Conservation (phyloP, 2,113 vertebrate genomes). For the Arothron firmamentum region DNA sequence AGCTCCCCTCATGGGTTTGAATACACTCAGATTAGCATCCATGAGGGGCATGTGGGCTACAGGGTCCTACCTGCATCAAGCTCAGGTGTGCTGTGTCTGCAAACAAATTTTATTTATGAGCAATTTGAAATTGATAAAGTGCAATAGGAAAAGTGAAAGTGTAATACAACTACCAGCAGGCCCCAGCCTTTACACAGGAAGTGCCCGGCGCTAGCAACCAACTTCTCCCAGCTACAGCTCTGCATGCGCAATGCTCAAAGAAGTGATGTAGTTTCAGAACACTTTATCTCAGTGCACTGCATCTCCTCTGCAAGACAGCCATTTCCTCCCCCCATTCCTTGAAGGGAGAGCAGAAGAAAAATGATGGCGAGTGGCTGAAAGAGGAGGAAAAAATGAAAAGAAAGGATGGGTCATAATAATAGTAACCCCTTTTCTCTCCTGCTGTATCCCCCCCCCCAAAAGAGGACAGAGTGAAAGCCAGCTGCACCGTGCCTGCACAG, state of each 20-base stretch:
- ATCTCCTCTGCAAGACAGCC: constrained; percentile 39
- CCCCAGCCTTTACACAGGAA: constrained; percentile 26
- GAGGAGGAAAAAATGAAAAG: constrained; percentile 7
- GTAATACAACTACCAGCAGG: neutral
- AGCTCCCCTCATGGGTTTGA: too few species aligned
- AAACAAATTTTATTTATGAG: too few species aligned
- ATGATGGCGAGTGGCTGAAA: constrained; percentile 19
- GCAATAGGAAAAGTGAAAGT: too few species aligned
- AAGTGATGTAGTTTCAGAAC: constrained; percentile 38
- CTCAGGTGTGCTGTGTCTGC: too few species aligned
- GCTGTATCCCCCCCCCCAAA: constrained; percentile 29
- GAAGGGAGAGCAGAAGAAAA: constrained; percentile 15
- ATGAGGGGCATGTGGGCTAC: too few species aligned
- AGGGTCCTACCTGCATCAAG: too few species aligned
- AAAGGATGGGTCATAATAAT: constrained; percentile 23
- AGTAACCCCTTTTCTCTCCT: constrained; percentile 30
- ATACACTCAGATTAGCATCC: too few species aligned
- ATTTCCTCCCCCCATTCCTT: constrained; percentile 34
- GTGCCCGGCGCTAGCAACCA: constrained; percentile 4
- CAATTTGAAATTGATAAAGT: too few species aligned
- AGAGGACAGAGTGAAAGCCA: constrained; percentile 68
- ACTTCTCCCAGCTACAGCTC: constrained; percentile 6
- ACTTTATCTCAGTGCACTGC: constrained; percentile 40
- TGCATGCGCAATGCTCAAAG: constrained; percentile 9
- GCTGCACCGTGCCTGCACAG: constrained; percentile 59